Percentiles rank a stretch among this genome's conserved stretches.
Evolutionary conservation across 2,888 invertebrate species (phyloP).

Genomic region (Ctena decussata): DNA sequence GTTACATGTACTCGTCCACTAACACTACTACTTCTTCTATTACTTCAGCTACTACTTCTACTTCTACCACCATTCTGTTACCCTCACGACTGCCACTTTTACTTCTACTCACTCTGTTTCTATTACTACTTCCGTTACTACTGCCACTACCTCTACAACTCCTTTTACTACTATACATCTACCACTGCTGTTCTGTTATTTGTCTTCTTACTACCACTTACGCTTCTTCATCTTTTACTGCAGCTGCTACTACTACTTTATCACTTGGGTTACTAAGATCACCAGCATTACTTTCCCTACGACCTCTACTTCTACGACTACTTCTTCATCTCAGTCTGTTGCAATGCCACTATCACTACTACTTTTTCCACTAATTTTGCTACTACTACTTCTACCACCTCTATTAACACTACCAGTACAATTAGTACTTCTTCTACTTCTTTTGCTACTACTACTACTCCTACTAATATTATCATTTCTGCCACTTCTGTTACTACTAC

Average conservation of each 20-base stretch:
- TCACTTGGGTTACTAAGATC: neutral
- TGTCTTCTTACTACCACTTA: conserved; percentile 1
- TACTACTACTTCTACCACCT: conserved; percentile 4
- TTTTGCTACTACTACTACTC: conserved; percentile 9
- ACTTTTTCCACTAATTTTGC: neutral
- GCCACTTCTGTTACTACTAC: conserved; percentile 17
- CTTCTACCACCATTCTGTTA: conserved; percentile 30
- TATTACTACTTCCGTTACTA: neutral
- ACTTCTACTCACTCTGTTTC: neutral
- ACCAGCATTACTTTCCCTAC: neutral
- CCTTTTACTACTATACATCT: neutral
- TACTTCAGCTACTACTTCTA: conserved; percentile 50
- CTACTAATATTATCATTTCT: neutral
- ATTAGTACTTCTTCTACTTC: conserved; percentile 37
- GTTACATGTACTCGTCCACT: neutral
- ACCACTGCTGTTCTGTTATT: too few species aligned
- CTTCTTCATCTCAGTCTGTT: conserved; percentile 2
- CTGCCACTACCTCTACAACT: neutral
- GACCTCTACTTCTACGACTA: conserved; percentile 4
- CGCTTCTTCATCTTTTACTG: neutral
- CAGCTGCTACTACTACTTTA: neutral
- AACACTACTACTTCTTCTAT: conserved; percentile 37
- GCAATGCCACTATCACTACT: conserved; percentile 12
- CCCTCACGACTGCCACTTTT: neutral
- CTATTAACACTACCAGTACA: conserved; percentile 40